Percentiles rank a stretch among this genome's conserved stretches.
Conservation (phyloP, 2,888 invertebrate genomes). For the Amorpha juglandis region DNA sequence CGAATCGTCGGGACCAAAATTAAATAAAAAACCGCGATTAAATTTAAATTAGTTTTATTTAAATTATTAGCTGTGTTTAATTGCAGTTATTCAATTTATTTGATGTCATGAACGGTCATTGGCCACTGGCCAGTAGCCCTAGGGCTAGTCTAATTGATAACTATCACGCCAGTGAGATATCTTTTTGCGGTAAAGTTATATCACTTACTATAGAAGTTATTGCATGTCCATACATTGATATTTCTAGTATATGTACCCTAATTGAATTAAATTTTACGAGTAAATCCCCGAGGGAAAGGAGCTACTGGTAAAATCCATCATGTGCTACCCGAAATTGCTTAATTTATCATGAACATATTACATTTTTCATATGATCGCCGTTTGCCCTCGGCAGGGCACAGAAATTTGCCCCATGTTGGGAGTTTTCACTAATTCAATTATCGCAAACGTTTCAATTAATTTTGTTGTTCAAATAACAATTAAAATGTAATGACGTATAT, state of each 20-base stretch:
- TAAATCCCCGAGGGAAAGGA: background rate
- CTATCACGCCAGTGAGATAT: too few species aligned
- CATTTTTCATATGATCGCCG: slow-evolving; percentile 33
- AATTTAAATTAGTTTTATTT: too few species aligned
- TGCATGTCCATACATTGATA: background rate
- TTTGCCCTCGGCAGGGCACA: slow-evolving; percentile 15
- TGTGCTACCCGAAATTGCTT: slow-evolving; percentile 15
- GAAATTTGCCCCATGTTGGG: background rate
- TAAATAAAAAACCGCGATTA: too few species aligned
- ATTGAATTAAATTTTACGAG: slow-evolving; percentile 20
- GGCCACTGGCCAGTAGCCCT: too few species aligned
- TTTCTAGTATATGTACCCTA: slow-evolving; percentile 3
- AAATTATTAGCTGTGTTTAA: too few species aligned
- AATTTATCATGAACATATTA: slow-evolving; percentile 25
- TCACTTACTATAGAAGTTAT: background rate
- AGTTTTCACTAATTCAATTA: background rate
- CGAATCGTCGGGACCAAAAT: too few species aligned
- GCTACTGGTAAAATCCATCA: slow-evolving; percentile 10
- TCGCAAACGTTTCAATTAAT: slow-evolving; percentile 6
- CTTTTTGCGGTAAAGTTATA: too few species aligned
- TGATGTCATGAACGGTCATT: too few species aligned
- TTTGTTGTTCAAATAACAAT: background rate
- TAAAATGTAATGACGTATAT: background rate
- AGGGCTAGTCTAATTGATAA: too few species aligned
- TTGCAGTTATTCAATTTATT: too few species aligned